A percentile compares a stretch with the other conserved stretches of the same genome.
These are phyloP conservation scores for Anoplophora glabripennis DNA, from an alignment of 1,140 invertebrate genomes.

Conservation along the genomic window DNA sequence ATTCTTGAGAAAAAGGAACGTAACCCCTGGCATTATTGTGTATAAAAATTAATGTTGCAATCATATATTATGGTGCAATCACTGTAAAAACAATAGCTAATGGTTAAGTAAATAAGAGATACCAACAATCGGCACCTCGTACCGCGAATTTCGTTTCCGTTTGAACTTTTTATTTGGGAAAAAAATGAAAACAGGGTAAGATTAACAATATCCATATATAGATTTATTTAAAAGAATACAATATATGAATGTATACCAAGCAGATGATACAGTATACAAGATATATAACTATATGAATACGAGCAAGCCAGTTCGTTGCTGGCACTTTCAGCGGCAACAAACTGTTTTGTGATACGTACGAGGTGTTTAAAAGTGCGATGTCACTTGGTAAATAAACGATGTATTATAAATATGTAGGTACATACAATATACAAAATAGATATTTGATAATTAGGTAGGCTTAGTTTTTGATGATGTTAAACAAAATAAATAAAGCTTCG, in stretches of 20 bases:
- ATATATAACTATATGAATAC: slow-evolving; percentile 10
- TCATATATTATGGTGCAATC: slow-evolving; percentile 43
- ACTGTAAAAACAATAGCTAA: slow-evolving; percentile 39
- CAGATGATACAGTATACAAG: slow-evolving; percentile 29
- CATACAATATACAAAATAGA: slow-evolving; percentile 45
- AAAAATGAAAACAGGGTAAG: slow-evolving; percentile 43
- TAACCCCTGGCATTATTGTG: slow-evolving; percentile 47
- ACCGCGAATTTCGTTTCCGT: slow-evolving; percentile 33
- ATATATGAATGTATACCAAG: slow-evolving; percentile 36
- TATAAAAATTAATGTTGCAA: slow-evolving; percentile 46
- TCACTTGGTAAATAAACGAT: slow-evolving; percentile 36
- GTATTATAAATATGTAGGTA: slow-evolving; percentile 46
- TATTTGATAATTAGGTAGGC: slow-evolving; percentile 49
- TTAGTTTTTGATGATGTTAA: slow-evolving; percentile 50
- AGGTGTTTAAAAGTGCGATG: slow-evolving; percentile 37
- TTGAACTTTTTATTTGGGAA: slow-evolving; percentile 12
- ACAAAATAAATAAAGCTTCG: slow-evolving; percentile 49
- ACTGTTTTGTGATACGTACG: slow-evolving; percentile 33
- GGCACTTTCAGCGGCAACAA: neutral
- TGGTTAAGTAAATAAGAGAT: slow-evolving; percentile 1
- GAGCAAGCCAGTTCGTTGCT: neutral
- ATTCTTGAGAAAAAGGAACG: slow-evolving; percentile 44
- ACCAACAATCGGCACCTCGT: slow-evolving; percentile 37
- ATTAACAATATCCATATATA: slow-evolving; percentile 41
- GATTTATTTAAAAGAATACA: slow-evolving; percentile 30